Evolutionary conservation across 2,888 invertebrate genomes (phyloP).

Genomic region (Heliconius charithonia): DNA sequence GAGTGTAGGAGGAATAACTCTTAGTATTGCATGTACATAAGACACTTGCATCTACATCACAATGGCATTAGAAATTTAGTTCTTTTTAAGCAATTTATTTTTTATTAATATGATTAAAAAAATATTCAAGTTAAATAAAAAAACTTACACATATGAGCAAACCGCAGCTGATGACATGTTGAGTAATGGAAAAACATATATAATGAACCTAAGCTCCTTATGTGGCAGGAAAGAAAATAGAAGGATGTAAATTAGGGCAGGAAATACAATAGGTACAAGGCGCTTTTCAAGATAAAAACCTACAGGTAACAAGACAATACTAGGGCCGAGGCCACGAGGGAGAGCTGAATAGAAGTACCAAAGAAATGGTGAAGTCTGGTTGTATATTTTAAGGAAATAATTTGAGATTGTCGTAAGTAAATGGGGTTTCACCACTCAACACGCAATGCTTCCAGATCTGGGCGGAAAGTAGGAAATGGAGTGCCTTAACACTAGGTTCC

Average conservation of each 20-base stretch:
- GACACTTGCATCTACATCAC: too few species aligned
- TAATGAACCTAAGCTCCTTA: conserved; percentile 98
- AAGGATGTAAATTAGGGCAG: conserved; percentile 90
- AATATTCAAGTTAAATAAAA: background rate
- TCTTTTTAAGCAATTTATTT: background rate
- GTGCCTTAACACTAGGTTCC: too few species aligned
- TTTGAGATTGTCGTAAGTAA: background rate
- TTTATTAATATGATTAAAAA: background rate
- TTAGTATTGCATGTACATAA: too few species aligned
- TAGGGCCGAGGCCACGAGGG: conserved; percentile 94
- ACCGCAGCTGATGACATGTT: conserved; percentile 95
- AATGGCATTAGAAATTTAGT: background rate
- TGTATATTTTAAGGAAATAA: conserved; percentile 27
- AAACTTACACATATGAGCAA: conserved; percentile 93
- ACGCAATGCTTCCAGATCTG: too few species aligned
- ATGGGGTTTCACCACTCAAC: too few species aligned
- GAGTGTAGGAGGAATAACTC: background rate
- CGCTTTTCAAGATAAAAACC: conserved; percentile 90
- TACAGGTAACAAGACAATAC: conserved; percentile 90
- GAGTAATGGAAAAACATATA: conserved; percentile 97
- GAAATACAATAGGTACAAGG: conserved; percentile 86
- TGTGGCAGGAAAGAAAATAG: conserved; percentile 98
- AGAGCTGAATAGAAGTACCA: conserved; percentile 99
- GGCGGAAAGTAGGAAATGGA: too few species aligned
- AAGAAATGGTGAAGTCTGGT: conserved; percentile 94